A percentile compares a stretch with the other conserved stretches of the same genome.
Conservation (phyloP, 1,140 invertebrate genomes). For the Tribolium madens region DNA sequence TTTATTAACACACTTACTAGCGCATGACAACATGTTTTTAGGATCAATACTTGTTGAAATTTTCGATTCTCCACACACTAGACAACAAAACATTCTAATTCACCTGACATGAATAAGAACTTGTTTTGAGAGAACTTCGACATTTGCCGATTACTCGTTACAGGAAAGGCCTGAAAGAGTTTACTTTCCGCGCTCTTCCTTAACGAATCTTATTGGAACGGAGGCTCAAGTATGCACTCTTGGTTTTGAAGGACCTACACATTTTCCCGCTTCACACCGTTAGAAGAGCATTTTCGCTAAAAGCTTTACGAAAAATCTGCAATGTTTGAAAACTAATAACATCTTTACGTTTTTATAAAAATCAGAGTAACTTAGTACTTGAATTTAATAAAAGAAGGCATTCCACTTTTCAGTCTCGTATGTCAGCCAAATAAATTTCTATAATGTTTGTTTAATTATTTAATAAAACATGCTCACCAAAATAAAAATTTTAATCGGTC, state of each 20-base stretch:
- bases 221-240: slow-evolving; percentile 3
- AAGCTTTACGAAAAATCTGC: not conserved
- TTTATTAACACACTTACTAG: slow-evolving; percentile 39
- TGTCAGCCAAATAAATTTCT: not conserved
- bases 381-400: not conserved
- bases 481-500: too few species aligned
- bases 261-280: not conserved
- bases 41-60: slow-evolving; percentile 48
- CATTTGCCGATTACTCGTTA: not conserved
- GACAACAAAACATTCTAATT: not conserved
- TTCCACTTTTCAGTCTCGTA: not conserved
- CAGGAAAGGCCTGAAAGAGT: not conserved
- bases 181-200: not conserved
- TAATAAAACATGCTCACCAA: too few species aligned
- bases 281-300: not conserved
- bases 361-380: not conserved
- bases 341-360: not conserved
- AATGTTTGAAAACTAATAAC: not conserved
- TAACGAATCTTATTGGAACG: not conserved
- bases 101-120: not conserved
- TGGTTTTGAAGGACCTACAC: not conserved
- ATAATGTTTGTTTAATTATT: too few species aligned
- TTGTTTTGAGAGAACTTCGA: not conserved
- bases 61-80: not conserved
- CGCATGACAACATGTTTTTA: slow-evolving; percentile 37